Base-by-base conservation (phyloP, 2,113 vertebrate species). In the Arenaria interpres region DNA sequence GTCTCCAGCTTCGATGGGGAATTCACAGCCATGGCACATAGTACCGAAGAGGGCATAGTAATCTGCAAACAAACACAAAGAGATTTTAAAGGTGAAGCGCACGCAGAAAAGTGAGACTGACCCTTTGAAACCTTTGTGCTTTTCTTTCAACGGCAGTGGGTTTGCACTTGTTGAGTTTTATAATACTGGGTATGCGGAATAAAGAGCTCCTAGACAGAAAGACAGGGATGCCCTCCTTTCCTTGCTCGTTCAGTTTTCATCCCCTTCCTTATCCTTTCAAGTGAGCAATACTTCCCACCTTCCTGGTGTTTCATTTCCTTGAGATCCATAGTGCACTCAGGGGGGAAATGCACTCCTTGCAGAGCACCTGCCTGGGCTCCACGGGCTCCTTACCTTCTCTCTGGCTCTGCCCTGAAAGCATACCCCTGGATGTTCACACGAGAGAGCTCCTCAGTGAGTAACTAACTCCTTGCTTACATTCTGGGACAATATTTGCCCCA, bases 1-100 rank as follows among this genome's bases (percentile, higher is more conserved):
- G 96, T 99, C 99, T 10, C 99, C 99, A 10, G 99, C 99, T 97
- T 99, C 99, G 63, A 99, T 99, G 83, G 99, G 99, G 95, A 99
- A 99, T 90, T 99, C 99, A 75, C 99, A 99, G 79, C 99, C 99
- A 7, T 97, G 99, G 97, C 99, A 99, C 97, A 98, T 99, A 3
- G 99, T 99, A 89, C 99, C 99, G 28, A 99, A 99, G 81, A 99
- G 97, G 28, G 97, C 97, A 90, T 99, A 99, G 93, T 99, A 99
- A 98, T 99, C 99, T 99, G 97, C 62, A 94, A 88, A 45, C 60
- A 60, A 57, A 81, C 10, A 85, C 41, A 79, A 57, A 72, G 27
- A 76, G 41, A 33, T 72, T 43, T 89, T 57, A 76, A 54, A 53
- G 24, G 50, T 25, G 35, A 57, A 46, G 8, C 41, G 50, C 4